Conservation (phyloP, 2,797 vertebrate genomes). For the Caiman crocodilus region DNA sequence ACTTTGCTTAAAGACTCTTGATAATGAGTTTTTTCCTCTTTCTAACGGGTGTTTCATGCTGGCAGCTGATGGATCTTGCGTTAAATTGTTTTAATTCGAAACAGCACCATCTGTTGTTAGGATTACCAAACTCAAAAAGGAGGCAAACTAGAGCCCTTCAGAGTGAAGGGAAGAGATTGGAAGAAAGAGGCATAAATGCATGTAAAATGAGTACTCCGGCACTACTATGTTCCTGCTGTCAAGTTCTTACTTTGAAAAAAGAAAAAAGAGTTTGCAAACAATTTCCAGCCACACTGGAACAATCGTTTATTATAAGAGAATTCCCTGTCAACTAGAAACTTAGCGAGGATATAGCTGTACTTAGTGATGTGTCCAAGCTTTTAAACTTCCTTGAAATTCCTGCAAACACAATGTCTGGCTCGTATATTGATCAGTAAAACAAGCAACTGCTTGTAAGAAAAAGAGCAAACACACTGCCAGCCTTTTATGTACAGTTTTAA, state of each 20-base stretch:
- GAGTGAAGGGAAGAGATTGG: constrained; percentile 38
- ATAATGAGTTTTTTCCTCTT: constrained; percentile 79
- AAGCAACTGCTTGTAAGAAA: background rate
- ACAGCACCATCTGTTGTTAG: constrained; percentile 77
- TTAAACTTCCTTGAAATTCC: constrained; percentile 1
- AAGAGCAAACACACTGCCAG: background rate
- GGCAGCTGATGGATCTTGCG: constrained; percentile 73
- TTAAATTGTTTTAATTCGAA: constrained; percentile 79
- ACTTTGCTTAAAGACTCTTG: constrained; percentile 76
- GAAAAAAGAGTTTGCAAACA: background rate
- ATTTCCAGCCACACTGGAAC: background rate
- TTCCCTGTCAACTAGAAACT: background rate
- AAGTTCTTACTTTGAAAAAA: background rate
- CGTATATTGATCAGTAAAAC: background rate
- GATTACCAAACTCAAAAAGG: constrained; percentile 35
- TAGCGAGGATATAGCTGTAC: background rate
- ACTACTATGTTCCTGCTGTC: background rate
- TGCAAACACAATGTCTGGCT: constrained; percentile 1
- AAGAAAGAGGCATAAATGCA: background rate
- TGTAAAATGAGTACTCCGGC: background rate
- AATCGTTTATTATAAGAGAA: background rate
- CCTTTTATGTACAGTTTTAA: background rate
- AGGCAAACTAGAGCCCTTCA: background rate
- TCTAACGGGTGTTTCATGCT: constrained; percentile 74
- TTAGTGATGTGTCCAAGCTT: background rate